Evolutionary conservation across 1,140 invertebrate genomes (phyloP).

Genomic region (Drosophila sechellia): DNA sequence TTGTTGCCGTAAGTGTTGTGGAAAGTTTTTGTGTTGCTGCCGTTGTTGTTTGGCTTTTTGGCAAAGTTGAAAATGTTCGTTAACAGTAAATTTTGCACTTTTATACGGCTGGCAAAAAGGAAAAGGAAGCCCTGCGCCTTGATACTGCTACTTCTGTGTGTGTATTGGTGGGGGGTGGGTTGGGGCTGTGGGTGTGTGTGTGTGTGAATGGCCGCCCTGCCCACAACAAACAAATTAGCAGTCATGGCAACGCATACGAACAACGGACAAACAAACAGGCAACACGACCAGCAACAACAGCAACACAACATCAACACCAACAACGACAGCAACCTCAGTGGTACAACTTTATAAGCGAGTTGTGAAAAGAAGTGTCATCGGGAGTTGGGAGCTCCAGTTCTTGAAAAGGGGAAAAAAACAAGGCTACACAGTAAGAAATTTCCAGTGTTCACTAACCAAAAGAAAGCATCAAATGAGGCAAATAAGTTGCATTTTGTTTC

Average conservation of each 20-base stretch:
- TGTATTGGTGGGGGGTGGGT: background rate
- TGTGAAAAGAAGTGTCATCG: slow-evolving; percentile 64
- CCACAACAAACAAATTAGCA: slow-evolving; percentile 80
- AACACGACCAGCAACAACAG: slow-evolving; percentile 43
- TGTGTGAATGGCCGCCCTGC: slow-evolving; percentile 70
- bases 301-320: slow-evolving; percentile 39
- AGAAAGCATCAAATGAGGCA: too few species aligned
- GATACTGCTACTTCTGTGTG: background rate
- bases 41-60: slow-evolving; percentile 82
- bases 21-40: slow-evolving; percentile 81
- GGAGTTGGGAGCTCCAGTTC: slow-evolving; percentile 38
- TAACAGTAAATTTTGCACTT: slow-evolving; percentile 81
- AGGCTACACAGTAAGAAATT: slow-evolving; percentile 4
- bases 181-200: background rate
- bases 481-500: too few species aligned
- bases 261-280: slow-evolving; percentile 62
- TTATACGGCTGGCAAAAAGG: slow-evolving; percentile 25
- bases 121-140: slow-evolving; percentile 24
- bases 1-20: slow-evolving; percentile 78
- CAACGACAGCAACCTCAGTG: slow-evolving; percentile 47
- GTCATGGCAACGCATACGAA: slow-evolving; percentile 70
- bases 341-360: slow-evolving; percentile 76
- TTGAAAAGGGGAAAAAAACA: slow-evolving; percentile 6
- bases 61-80: slow-evolving; percentile 80
- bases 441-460: too few species aligned